phyloP scores from a whole-genome alignment of 2,888 invertebrate genomes.

The Liodrosophila aerea region DNA sequence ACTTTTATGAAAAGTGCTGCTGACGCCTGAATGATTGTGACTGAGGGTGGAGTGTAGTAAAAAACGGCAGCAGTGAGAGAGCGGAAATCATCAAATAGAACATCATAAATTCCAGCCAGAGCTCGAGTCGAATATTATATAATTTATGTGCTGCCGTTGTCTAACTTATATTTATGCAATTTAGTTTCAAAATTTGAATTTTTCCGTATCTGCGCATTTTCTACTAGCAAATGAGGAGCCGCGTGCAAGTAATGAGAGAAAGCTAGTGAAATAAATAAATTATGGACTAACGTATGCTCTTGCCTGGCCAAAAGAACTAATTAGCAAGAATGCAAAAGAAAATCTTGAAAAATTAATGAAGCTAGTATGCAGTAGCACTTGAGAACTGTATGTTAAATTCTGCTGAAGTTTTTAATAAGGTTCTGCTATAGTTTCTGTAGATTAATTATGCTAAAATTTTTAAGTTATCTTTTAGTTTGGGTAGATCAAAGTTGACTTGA shows the following conservation, averaged over 20 bases:
- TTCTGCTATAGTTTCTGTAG: too few relatives aligned
- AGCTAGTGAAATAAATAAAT: not conserved
- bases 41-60: not conserved
- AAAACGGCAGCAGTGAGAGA: slow-evolving; percentile 13
- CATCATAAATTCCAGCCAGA: slow-evolving; percentile 43
- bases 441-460: too few relatives aligned
- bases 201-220: slow-evolving; percentile 3
- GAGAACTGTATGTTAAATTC: too few relatives aligned
- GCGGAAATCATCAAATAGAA: slow-evolving; percentile 40
- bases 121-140: slow-evolving; percentile 50
- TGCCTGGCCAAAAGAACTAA: too few relatives aligned
- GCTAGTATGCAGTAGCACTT: too few relatives aligned
- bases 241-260: slow-evolving; percentile 48
- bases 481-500: too few relatives aligned
- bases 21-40: slow-evolving; percentile 42
- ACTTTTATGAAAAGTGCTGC: slow-evolving; percentile 42
- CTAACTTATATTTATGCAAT: slow-evolving; percentile 60
- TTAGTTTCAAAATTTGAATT: slow-evolving; percentile 72
- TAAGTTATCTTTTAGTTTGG: too few relatives aligned
- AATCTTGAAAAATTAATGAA: too few relatives aligned
- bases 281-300: not conserved
- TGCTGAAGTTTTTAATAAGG: too few relatives aligned
- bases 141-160: slow-evolving; percentile 56
- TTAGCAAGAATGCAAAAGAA: too few relatives aligned
- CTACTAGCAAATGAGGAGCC: slow-evolving; percentile 25